Base-by-base conservation (phyloP, 1,140 invertebrate genomes). In the Cardiocondyla obscurior region DNA sequence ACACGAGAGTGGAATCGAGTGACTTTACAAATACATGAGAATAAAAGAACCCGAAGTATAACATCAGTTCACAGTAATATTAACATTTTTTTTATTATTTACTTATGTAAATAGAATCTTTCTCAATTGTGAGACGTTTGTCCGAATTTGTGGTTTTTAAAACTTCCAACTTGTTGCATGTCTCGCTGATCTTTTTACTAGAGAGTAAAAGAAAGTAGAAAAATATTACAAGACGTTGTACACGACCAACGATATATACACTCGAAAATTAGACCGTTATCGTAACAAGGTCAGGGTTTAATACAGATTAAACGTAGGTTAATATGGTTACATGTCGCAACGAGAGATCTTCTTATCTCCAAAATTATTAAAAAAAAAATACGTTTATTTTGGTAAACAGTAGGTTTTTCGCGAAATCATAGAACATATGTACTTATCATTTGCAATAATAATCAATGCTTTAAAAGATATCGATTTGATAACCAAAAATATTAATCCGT, bases 231-330 rank as follows among this genome's bases (percentile, higher is more conserved):
- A 25, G 6, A 70, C 28, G 53, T 70, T 36, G 30, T 10, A 2
- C 7, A n/a, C 36, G 16, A 19, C 2, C 36, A 49, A 65, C 53
- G 25, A 77, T 1, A 19, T 1, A 19, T 12, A 25, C n/a, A 36
- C 3, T 46, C 8, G 30, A 79, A 42, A 79, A 79, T 67, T 79
- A 69, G 46, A n/a, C 30, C 16, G 22, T 77, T 76, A 76, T 76
- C 62, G 14, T 25, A n/a, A 7, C 22, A 42, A 69, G 62, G 74
- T 79, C 62, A 67, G 14, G 14, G 73, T 76, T 76, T 76, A 74
- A 64, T 7, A 8, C 3, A 69, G 74, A 79, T 79, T 79, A 39
- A 33, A 12, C 1, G 25, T 10, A 42, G 25, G 12, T 8, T 3
- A 39, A 77, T 19, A 3, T 1, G 3, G 7, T n/a, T 42, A 4